A percentile compares a stretch with the other conserved stretches of the same genome.
Evolutionary conservation across 2,113 vertebrate species (phyloP).

Genomic region (Climacteris rufus): DNA sequence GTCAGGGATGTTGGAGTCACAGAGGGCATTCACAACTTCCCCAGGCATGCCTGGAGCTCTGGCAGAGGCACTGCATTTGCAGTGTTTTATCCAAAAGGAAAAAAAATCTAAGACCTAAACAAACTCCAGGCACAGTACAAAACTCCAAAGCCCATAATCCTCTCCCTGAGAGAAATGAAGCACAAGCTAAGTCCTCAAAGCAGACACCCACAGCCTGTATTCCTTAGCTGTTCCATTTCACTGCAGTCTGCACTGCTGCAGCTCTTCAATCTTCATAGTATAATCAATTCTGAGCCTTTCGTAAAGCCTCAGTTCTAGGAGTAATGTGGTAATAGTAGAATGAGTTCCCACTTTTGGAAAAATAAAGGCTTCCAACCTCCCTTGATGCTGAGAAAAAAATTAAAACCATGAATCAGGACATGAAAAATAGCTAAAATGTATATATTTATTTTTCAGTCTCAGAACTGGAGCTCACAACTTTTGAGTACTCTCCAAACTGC

Average conservation of each 20-base stretch:
- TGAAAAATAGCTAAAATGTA: neutral
- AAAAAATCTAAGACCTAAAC: neutral
- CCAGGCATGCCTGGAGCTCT: neutral
- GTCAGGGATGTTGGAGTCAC: neutral
- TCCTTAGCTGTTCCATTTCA: neutral
- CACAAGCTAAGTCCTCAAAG: neutral
- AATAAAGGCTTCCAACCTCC: neutral
- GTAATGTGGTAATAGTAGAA: neutral
- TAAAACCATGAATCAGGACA: neutral
- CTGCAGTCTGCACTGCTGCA: neutral
- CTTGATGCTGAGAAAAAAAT: neutral
- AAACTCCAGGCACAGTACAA: neutral
- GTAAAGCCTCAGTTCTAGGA: neutral
- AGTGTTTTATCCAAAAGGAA: neutral
- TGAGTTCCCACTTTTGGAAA: neutral
- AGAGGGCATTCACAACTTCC: neutral
- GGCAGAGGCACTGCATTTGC: neutral
- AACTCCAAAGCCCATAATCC: constrained; percentile 32
- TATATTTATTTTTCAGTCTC: neutral
- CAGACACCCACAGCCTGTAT: neutral
- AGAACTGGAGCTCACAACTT: neutral
- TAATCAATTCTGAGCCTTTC: neutral
- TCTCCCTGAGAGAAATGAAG: neutral
- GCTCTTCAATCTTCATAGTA: neutral
- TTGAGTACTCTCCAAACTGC: neutral